Conservation (phyloP, 1,140 invertebrate genomes). For the Lepidurus packardi region DNA sequence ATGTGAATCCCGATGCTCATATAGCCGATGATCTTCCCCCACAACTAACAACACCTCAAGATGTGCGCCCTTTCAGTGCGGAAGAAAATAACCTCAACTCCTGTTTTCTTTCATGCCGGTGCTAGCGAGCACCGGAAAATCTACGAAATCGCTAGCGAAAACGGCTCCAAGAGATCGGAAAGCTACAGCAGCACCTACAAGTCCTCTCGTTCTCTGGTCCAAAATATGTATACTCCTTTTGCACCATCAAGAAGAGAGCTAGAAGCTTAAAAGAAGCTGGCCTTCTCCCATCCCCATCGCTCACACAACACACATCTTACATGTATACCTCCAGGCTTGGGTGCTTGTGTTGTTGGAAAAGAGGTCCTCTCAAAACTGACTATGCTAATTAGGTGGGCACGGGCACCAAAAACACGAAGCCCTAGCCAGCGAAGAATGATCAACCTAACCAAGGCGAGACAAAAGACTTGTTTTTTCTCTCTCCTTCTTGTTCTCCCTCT, state of each 20-base stretch:
- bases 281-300: slow-evolving; percentile 6
- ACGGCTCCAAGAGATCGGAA: too few relatives aligned
- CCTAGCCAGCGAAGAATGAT: background rate
- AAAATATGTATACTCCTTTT: too few relatives aligned
- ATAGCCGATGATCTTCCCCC: too few relatives aligned
- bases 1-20: background rate
- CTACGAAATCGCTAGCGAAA: too few relatives aligned
- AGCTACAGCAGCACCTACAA: too few relatives aligned
- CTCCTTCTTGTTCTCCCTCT: background rate
- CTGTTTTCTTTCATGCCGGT: too few relatives aligned
- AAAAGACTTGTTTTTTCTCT: slow-evolving; percentile 10
- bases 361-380: slow-evolving; percentile 16
- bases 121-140: too few relatives aligned
- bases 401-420: slow-evolving; percentile 20
- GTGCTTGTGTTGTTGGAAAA: background rate
- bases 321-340: slow-evolving; percentile 11
- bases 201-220: too few relatives aligned
- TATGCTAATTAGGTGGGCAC: slow-evolving; percentile 21
- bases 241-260: too few relatives aligned
- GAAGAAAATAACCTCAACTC: too few relatives aligned
- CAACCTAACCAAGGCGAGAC: background rate
- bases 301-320: background rate
- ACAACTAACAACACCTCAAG: too few relatives aligned
- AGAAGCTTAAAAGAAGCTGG: background rate
- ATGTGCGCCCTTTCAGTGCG: too few relatives aligned